These are phyloP conservation scores for Sepiola atlantica DNA, from an alignment of 2,888 invertebrate species.

Conservation along the genomic window DNA sequence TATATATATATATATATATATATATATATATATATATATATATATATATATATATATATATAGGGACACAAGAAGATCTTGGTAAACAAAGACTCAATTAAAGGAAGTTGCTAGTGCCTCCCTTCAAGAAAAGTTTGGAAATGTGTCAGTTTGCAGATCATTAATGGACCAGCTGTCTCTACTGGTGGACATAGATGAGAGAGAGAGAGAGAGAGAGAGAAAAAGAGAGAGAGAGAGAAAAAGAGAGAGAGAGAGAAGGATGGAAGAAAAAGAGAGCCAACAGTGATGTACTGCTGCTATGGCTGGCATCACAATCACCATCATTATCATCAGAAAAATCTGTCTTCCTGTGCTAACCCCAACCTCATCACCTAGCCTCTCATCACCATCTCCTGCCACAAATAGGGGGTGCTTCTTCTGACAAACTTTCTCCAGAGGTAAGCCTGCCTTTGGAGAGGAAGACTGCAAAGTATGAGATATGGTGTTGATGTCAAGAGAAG, in stretches of 20 bases:
- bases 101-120: conserved; percentile 32
- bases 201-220: neutral
- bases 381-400: neutral
- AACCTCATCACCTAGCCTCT: neutral
- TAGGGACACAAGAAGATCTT: neutral
- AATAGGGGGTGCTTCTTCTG: neutral
- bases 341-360: neutral
- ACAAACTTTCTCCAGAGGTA: conserved; percentile 32
- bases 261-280: neutral
- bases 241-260: neutral
- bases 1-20: too few relatives aligned
- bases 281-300: conserved; percentile 20
- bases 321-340: neutral
- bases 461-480: neutral
- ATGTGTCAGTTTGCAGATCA: conserved; percentile 32
- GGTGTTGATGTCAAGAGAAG: conserved; percentile 19
- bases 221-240: neutral
- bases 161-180: conserved; percentile 22
- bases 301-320: neutral
- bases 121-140: conserved; percentile 21
- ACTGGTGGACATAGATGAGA: neutral
- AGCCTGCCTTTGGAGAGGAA: neutral
- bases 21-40: too few relatives aligned
- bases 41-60: neutral
- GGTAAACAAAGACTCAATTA: conserved; percentile 22